phyloP scores from a whole-genome alignment of 2,113 vertebrate species.

The Penelope pileata region DNA sequence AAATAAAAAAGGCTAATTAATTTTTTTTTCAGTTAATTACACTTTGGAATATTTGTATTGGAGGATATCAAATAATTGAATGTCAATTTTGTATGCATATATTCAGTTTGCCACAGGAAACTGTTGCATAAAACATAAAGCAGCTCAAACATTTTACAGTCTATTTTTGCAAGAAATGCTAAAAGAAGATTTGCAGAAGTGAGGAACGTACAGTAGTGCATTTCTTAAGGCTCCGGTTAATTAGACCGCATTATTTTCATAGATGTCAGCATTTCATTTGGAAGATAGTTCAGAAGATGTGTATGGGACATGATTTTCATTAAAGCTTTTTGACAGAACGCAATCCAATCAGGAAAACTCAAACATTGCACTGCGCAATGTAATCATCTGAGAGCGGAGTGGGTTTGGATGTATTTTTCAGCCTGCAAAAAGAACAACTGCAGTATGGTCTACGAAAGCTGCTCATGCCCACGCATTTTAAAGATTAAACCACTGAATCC shows the following conservation, averaged over 20 bases:
- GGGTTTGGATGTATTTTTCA: background rate
- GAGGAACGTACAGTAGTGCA: background rate
- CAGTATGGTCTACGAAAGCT: background rate
- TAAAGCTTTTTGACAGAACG: slow-evolving; percentile 24
- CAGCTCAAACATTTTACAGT: background rate
- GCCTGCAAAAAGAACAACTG: background rate
- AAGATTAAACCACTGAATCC: background rate
- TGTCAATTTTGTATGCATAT: background rate
- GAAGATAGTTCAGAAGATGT: slow-evolving; percentile 17
- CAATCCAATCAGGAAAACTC: slow-evolving; percentile 2
- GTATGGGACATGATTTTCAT: slow-evolving; percentile 5
- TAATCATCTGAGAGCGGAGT: background rate
- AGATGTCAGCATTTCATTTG: slow-evolving; percentile 22
- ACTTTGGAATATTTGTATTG: background rate
- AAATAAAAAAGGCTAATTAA: too few species aligned
- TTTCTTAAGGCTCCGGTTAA: background rate
- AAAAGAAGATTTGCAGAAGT: background rate
- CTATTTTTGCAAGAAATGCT: background rate
- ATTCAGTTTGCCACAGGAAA: background rate
- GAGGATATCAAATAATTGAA: background rate
- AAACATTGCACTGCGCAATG: background rate
- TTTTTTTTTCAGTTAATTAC: background rate
- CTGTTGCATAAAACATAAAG: slow-evolving; percentile 8
- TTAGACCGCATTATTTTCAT: slow-evolving; percentile 35
- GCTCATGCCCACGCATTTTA: background rate